Base-by-base conservation (phyloP, 2,888 invertebrate species). In the Drosophila nr. fundita region DNA sequence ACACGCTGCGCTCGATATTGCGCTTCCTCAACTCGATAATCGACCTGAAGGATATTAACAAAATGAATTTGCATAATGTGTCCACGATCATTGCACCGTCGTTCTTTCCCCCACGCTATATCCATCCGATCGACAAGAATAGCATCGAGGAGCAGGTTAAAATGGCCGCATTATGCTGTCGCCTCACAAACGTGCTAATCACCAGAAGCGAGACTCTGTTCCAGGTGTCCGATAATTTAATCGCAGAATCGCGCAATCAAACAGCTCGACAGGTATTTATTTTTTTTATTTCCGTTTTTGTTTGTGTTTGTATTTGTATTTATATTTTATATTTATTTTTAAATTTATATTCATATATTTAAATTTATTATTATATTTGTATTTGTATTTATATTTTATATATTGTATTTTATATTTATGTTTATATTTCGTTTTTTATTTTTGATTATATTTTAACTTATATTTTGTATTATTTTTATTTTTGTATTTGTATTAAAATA, bases 31-130 rank as follows among this genome's bases (percentile, higher is more conserved):
- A 95, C 60, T 94, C 95, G 87, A 95, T 98, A 61, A 95, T 96
- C 4, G 95, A 95, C 54, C 94, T 96, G 83, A 95, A 95, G 84
- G 94, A 94, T 81, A 93, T 94, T 80, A 98, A 98, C 93, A 96
- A 97, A 94, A 98, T 98, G 98, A 96, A 96, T 83, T 95, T 97
- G 73, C 97, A 97, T 92, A 98, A 98, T 92, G 97, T 98, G 45
- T 97, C 98, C 38, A 98, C 98, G 95, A 98, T 98, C 84, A 97
- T 98, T 81, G 98, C 98, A 21, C 98, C 98, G n/a, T 97, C 98
- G 64, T 95, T 98, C 82, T 97, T 97, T 91, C 96, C 97, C 73
- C 97, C 97, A 78, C 95, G 96, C 93, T 96, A 94, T 73, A 91
- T 93, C 24, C 94, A 96, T 94, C 94, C 95, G 89, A 91, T 94